phyloP scores from a whole-genome alignment of 2,888 invertebrate genomes.

The Xestobium rufovillosum region DNA sequence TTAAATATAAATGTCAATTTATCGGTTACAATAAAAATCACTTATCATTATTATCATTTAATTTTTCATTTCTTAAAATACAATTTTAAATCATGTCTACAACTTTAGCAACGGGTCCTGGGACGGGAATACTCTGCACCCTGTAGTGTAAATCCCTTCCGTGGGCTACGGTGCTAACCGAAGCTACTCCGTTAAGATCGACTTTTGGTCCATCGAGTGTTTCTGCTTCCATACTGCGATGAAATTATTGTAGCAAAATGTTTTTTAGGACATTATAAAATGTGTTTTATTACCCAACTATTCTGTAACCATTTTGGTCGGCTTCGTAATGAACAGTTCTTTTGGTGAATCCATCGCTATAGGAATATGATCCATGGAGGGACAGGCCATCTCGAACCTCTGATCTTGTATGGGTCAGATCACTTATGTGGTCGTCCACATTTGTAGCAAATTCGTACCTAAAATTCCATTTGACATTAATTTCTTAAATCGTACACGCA shows the following conservation, averaged over 20 bases:
- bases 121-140: constrained; percentile 34
- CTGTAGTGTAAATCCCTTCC: constrained; percentile 40
- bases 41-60: too few species aligned
- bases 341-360: constrained; percentile 52
- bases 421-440: constrained; percentile 46
- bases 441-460: constrained; percentile 43
- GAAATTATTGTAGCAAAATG: constrained; percentile 3
- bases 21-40: too few species aligned
- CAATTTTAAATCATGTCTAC: too few species aligned
- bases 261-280: neutral
- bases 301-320: constrained; percentile 55
- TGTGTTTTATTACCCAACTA: constrained; percentile 43
- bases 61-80: too few species aligned
- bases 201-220: constrained; percentile 43
- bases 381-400: constrained; percentile 44
- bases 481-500: too few species aligned
- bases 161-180: constrained; percentile 39
- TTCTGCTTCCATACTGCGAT: constrained; percentile 39
- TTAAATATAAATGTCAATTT: too few species aligned
- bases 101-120: constrained; percentile 23
- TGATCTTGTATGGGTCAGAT: constrained; percentile 39
- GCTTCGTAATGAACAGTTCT: constrained; percentile 52
- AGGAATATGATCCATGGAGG: constrained; percentile 50
- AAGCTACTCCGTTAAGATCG: constrained; percentile 43
- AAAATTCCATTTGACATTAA: constrained; percentile 27